These are phyloP conservation scores for Coracias cyanogaster DNA, from an alignment of 2,797 vertebrate species.

Conservation along the genomic window DNA sequence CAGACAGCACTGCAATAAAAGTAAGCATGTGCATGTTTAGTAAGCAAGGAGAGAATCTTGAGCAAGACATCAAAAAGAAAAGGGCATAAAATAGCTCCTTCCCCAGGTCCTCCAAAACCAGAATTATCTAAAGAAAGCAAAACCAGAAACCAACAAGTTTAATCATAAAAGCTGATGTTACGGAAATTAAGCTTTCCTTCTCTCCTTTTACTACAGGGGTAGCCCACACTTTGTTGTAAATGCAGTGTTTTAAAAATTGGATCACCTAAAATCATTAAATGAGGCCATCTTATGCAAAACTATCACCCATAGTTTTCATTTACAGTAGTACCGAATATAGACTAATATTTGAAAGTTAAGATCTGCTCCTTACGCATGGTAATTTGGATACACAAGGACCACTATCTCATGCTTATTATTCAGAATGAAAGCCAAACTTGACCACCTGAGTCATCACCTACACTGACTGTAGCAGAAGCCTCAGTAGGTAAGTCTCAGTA, in stretches of 20 bases:
- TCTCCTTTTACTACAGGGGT: not conserved
- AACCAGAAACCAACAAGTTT: not conserved
- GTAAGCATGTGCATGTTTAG: not conserved
- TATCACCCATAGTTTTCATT: not conserved
- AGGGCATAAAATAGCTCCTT: not conserved
- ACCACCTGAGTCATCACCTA: not conserved
- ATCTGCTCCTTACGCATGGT: rapidly evolving
- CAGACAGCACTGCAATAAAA: not conserved
- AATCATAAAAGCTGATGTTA: not conserved
- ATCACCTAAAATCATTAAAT: not conserved
- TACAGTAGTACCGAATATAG: not conserved
- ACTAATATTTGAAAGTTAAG: not conserved
- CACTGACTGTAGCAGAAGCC: not conserved
- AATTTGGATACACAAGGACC: not conserved
- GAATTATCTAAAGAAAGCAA: not conserved
- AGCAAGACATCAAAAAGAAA: not conserved
- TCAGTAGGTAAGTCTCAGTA: not conserved
- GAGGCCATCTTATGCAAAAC: not conserved
- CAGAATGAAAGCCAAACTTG: not conserved
- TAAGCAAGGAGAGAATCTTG: not conserved
- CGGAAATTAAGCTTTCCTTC: not conserved
- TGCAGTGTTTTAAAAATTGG: not conserved
- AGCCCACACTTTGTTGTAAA: not conserved
- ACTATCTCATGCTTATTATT: not conserved
- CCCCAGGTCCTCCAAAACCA: not conserved